Evolutionary conservation across 2,888 invertebrate genomes (phyloP).

Genomic region (Theodoxus fluviatilis): DNA sequence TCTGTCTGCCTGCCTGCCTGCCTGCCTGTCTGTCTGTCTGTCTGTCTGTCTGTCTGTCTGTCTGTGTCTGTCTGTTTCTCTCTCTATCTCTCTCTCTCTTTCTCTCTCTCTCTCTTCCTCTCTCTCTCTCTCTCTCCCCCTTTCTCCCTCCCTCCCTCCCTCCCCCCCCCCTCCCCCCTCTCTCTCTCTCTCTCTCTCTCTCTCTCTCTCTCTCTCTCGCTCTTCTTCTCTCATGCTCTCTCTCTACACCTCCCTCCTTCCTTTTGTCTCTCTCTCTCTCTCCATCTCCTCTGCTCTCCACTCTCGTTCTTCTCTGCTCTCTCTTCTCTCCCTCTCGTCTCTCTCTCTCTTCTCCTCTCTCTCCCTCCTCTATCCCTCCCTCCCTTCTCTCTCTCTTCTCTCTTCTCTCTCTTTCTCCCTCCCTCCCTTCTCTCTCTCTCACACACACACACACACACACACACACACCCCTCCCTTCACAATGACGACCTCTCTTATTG

Average conservation of each 20-base stretch:
- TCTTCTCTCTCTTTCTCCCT: background rate
- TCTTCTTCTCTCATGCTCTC: conserved; percentile 4
- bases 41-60: background rate
- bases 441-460: conserved; percentile 2
- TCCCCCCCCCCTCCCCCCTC: background rate
- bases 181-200: background rate
- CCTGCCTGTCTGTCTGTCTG: background rate
- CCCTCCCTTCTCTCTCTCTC: conserved; percentile 1
- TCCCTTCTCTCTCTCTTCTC: background rate
- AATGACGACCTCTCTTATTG: background rate
- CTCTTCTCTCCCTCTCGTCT: background rate
- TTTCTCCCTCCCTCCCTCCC: background rate
- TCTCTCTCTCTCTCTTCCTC: background rate
- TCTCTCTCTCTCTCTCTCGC: conserved; percentile 1
- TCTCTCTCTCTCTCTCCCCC: conserved; percentile 1
- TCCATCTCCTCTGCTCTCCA: background rate
- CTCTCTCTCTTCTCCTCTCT: background rate
- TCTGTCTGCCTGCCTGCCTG: background rate
- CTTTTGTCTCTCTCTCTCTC: background rate
- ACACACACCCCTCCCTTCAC: background rate
- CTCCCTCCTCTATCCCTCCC: background rate
- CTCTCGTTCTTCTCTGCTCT: background rate
- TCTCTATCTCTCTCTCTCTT: conserved; percentile 13
- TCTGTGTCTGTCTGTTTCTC: background rate
- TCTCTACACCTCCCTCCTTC: background rate